These are phyloP conservation scores for Spheniscus humboldti DNA, from an alignment of 2,797 vertebrate genomes.

Conservation along the genomic window DNA sequence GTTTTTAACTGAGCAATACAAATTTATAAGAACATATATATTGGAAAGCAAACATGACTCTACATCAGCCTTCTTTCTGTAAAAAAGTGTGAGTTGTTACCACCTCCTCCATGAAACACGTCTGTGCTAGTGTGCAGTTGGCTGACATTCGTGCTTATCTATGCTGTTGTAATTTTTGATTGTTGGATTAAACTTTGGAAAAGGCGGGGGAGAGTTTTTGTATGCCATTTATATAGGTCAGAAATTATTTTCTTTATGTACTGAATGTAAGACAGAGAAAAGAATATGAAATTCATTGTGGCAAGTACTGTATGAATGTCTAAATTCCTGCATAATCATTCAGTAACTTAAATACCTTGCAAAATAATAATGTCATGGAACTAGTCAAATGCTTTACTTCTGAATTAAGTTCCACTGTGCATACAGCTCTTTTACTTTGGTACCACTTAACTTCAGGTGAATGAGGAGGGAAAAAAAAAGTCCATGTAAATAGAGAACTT, in stretches of 20 bases:
- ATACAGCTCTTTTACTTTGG: not conserved
- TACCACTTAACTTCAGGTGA: not conserved
- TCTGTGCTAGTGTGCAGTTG: constrained; percentile 31
- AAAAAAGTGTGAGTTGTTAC: constrained; percentile 8
- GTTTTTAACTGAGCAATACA: not conserved
- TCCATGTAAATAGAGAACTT: not conserved
- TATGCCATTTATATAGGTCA: not conserved
- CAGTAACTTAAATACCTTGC: not conserved
- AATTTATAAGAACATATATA: not conserved
- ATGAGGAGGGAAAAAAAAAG: not conserved
- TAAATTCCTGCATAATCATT: not conserved
- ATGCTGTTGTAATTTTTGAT: constrained; percentile 35
- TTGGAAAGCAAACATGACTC: not conserved
- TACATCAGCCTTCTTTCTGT: not conserved
- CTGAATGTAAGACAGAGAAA: not conserved
- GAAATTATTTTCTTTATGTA: not conserved
- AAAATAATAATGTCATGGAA: not conserved
- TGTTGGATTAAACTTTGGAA: constrained; percentile 57
- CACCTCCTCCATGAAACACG: not conserved
- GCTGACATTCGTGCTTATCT: constrained; percentile 48
- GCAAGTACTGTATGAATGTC: not conserved
- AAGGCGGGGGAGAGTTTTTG: not conserved
- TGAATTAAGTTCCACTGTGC: not conserved
- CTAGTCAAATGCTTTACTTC: not conserved
- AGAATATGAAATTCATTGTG: not conserved